A percentile compares a stretch with the other conserved stretches of the same genome.
These are phyloP conservation scores for Sebastes alutus DNA, from an alignment of 2,797 vertebrate species.

Conservation along the genomic window DNA sequence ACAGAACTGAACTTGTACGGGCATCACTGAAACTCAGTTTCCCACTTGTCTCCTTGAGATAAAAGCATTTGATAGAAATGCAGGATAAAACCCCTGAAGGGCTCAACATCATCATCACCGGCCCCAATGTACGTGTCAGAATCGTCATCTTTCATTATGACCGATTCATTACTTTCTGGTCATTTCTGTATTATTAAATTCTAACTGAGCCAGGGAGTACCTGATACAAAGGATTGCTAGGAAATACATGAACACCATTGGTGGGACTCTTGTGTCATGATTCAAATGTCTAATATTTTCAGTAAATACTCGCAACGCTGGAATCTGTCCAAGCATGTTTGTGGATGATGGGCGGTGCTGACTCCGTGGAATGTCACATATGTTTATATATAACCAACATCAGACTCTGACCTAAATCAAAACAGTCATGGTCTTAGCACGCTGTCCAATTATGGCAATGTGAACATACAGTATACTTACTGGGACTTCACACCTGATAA, in stretches of 20 bases:
- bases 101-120: neutral
- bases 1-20: neutral
- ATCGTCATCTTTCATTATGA: neutral
- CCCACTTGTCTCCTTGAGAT: neutral
- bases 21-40: neutral
- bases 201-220: neutral
- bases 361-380: neutral
- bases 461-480: neutral
- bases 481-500: neutral
- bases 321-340: slow-evolving; percentile 28
- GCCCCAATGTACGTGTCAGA: neutral
- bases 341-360: neutral
- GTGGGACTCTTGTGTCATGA: neutral
- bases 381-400: neutral
- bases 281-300: neutral
- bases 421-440: neutral
- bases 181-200: neutral
- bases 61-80: neutral
- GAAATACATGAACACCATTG: neutral
- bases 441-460: neutral
- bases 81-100: neutral
- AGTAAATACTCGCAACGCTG: neutral
- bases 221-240: neutral
- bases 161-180: neutral
- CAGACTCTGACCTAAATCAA: neutral